Conservation (phyloP, 2,888 invertebrate genomes). For the Poecilobothrus nobilitatus region DNA sequence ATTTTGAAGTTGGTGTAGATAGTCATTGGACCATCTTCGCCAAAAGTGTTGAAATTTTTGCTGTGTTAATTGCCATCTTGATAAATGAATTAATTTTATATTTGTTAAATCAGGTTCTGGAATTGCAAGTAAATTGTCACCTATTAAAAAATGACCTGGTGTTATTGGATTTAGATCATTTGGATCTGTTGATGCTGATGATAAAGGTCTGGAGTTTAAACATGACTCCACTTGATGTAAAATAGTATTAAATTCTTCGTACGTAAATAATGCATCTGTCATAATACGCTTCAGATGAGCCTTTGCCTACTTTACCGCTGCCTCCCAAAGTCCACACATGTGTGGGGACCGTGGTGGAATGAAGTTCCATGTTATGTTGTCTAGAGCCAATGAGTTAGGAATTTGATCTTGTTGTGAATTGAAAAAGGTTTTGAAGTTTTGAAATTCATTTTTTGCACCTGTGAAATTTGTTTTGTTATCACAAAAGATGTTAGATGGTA, state of each 20-base stretch:
- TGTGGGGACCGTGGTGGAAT: conserved; percentile 22
- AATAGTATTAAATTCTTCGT: neutral
- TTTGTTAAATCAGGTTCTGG: conserved; percentile 21
- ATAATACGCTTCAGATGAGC: conserved; percentile 16
- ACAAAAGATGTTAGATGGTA: conserved; percentile 18
- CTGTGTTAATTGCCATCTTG: conserved; percentile 11
- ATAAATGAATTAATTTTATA: neutral
- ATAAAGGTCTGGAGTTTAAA: conserved; percentile 9
- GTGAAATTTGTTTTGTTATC: conserved; percentile 22
- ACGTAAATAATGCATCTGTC: neutral
- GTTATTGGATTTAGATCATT: conserved; percentile 12
- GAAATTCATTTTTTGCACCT: neutral
- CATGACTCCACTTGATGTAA: conserved; percentile 4
- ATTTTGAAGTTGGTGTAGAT: conserved; percentile 1
- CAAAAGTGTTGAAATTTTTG: neutral
- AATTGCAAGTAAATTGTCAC: conserved; percentile 4
- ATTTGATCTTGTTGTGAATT: neutral
- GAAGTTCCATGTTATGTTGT: conserved; percentile 18
- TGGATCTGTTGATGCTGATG: conserved; percentile 3
- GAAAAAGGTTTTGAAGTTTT: neutral
- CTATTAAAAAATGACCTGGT: conserved; percentile 19
- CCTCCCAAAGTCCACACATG: conserved; percentile 23
- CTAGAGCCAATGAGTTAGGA: neutral
- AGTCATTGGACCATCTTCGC: conserved; percentile 10
- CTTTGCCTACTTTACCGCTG: conserved; percentile 18